These are phyloP conservation scores for Columba livia DNA, from an alignment of 2,113 vertebrate species.

Conservation along the genomic window DNA sequence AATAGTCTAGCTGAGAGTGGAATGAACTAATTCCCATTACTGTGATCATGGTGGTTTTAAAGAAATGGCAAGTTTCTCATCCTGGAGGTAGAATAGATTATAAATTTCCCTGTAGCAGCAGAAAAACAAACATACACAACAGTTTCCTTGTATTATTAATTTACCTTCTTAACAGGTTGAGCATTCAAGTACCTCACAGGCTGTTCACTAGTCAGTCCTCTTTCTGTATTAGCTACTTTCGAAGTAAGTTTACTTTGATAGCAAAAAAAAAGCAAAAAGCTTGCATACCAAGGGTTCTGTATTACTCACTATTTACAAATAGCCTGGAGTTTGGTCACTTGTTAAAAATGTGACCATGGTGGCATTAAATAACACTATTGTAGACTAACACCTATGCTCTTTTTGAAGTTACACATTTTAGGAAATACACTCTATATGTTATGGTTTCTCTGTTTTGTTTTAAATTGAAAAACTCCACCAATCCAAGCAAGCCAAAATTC, in stretches of 20 bases:
- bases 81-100: neutral
- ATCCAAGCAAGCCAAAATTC: neutral
- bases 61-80: neutral
- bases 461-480: neutral
- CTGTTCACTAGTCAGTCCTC: neutral
- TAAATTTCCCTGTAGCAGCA: neutral
- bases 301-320: neutral
- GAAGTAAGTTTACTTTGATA: conserved; percentile 5
- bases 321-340: neutral
- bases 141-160: neutral
- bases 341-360: neutral
- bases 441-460: conserved; percentile 26
- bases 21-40: neutral
- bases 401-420: conserved; percentile 16
- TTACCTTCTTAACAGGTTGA: neutral
- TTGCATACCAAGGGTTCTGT: neutral
- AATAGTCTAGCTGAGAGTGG: neutral
- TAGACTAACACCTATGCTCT: neutral
- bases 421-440: conserved; percentile 5
- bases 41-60: neutral
- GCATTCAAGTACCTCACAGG: neutral
- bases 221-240: neutral
- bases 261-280: neutral
- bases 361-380: conserved; percentile 43
- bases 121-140: neutral